Conservation (phyloP, 30 jellyfish, hydroid and myxozoan genomes). For the Clytia hemisphaerica region DNA sequence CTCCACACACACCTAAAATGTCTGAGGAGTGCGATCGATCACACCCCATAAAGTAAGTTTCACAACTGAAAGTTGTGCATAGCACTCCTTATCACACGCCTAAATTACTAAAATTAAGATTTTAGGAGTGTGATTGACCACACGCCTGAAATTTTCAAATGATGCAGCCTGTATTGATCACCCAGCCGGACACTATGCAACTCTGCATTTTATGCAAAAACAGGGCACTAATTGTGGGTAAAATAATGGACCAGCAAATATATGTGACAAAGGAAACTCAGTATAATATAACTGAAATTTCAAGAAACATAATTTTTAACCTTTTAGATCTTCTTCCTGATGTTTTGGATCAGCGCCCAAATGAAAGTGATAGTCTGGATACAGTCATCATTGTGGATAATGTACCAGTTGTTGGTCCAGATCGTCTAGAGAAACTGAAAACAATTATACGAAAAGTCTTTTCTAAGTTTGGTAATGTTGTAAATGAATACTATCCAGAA, state of each 20-base stretch:
- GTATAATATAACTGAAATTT: neutral
- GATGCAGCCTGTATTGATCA: too few species aligned
- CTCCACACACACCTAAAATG: too few species aligned
- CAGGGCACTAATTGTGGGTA: too few species aligned
- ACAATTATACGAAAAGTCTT: slow-evolving; percentile 81
- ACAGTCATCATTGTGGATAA: slow-evolving; percentile 88
- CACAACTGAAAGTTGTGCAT: too few species aligned
- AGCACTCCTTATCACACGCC: too few species aligned
- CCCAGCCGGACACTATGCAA: neutral
- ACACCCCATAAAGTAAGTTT: too few species aligned
- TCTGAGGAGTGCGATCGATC: too few species aligned
- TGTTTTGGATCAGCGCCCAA: slow-evolving; percentile 74
- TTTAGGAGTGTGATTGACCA: too few species aligned
- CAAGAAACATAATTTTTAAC: neutral
- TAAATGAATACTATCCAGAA: slow-evolving; percentile 73
- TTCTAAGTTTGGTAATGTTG: slow-evolving; percentile 72
- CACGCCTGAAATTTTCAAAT: too few species aligned
- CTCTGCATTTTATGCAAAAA: neutral
- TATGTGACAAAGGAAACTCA: too few species aligned
- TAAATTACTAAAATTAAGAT: too few species aligned
- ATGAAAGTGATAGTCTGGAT: slow-evolving; percentile 79
- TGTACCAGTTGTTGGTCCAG: slow-evolving; percentile 97
- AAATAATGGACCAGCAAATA: too few species aligned
- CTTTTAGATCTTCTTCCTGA: slow-evolving; percentile 71
- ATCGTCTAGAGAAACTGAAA: slow-evolving; percentile 82